Percentiles rank a stretch among this genome's conserved stretches.
phyloP scores from a whole-genome alignment of 1,140 invertebrate species.

The Drosophila paulistorum region DNA sequence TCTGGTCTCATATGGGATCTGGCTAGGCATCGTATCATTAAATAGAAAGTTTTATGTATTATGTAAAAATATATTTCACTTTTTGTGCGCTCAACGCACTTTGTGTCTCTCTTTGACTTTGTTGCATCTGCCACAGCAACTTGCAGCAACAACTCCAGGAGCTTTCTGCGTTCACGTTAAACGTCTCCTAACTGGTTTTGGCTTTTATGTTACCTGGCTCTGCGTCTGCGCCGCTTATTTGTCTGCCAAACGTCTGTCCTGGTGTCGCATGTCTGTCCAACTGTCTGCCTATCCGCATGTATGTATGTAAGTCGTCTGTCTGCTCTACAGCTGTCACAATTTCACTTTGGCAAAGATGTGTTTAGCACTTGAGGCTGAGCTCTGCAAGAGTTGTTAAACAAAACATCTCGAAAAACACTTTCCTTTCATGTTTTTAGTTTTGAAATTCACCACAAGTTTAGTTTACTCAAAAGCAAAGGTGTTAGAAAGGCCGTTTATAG shows the following conservation, averaged over 20 bases:
- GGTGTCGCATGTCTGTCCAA: neutral
- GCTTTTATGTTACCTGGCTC: constrained; percentile 51
- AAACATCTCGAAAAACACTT: constrained; percentile 56
- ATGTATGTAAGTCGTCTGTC: constrained; percentile 25
- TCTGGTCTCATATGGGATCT: neutral
- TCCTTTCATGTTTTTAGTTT: constrained; percentile 33
- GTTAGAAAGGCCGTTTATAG: constrained; percentile 36
- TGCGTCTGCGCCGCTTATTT: constrained; percentile 44
- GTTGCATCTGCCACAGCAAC: constrained; percentile 19
- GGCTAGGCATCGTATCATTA: constrained; percentile 43
- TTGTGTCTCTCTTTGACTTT: constrained; percentile 30
- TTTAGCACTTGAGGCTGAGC: constrained; percentile 38
- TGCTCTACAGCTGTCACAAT: constrained; percentile 70
- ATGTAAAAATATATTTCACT: constrained; percentile 54
- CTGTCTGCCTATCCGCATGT: neutral
- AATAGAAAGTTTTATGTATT: constrained; percentile 68
- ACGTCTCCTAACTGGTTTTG: constrained; percentile 59
- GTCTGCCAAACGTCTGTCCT: constrained; percentile 21
- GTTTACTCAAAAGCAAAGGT: constrained; percentile 19
- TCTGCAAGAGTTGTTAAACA: constrained; percentile 8
- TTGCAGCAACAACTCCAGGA: constrained; percentile 41
- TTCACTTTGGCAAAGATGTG: constrained; percentile 65
- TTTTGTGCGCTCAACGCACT: constrained; percentile 25
- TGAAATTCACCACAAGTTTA: constrained; percentile 22
- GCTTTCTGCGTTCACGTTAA: constrained; percentile 12